Evolutionary conservation across 1,140 invertebrate genomes (phyloP).

Genomic region (Andrena cerasifolii): DNA sequence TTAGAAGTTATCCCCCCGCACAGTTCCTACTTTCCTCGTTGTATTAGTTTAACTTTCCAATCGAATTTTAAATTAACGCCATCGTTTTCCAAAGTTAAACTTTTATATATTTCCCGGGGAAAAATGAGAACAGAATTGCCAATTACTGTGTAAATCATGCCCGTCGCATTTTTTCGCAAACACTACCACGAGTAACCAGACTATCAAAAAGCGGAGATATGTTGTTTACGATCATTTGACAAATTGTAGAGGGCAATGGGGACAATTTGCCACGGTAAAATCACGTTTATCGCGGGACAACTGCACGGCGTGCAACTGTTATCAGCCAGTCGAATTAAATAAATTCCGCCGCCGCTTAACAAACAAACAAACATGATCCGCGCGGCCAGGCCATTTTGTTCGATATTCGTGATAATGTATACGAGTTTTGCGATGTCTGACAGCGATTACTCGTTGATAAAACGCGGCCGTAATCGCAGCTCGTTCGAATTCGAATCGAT

Average conservation of each 20-base stretch:
- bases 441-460: constrained; percentile 19
- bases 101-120: no score
- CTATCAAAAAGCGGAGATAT: background rate
- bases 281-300: constrained; percentile 25
- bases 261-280: background rate
- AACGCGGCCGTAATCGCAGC: background rate
- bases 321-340: constrained; percentile 57
- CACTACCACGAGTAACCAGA: background rate
- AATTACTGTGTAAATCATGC: no score
- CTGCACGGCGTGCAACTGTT: constrained; percentile 26
- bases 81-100: no score
- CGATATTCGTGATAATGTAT: background rate
- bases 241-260: background rate
- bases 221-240: constrained; percentile 20
- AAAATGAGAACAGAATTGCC: no score
- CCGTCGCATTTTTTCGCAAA: background rate
- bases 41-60: background rate
- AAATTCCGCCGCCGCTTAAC: constrained; percentile 50
- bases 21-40: background rate
- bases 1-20: background rate
- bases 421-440: background rate
- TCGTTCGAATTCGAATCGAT: background rate
- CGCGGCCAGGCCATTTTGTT: background rate
- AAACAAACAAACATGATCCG: constrained; percentile 1
- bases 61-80: constrained; percentile 37